A percentile compares a stretch with the other conserved stretches of the same genome.
Evolutionary conservation across 2,113 vertebrate genomes (phyloP).

Genomic region (Acanthochromis polyacanthus): DNA sequence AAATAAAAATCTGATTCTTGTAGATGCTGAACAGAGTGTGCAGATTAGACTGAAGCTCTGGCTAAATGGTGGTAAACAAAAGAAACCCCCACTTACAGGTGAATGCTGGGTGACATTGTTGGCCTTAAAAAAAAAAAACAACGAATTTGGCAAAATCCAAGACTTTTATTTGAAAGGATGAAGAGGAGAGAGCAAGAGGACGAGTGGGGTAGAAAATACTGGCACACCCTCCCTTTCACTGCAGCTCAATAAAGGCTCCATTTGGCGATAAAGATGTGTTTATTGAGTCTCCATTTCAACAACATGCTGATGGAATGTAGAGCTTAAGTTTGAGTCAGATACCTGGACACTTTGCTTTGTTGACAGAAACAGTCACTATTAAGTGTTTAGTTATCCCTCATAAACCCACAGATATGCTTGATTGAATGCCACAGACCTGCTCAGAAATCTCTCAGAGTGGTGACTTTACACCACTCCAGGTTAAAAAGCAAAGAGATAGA

Average conservation of each 20-base stretch:
- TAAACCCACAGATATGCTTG: slow-evolving; percentile 32
- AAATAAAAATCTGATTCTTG: slow-evolving; percentile 47
- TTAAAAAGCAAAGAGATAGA: slow-evolving; percentile 41
- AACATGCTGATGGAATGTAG: neutral
- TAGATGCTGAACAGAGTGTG: slow-evolving; percentile 32
- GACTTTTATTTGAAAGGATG: slow-evolving; percentile 58
- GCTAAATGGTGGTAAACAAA: slow-evolving; percentile 19
- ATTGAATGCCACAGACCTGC: slow-evolving; percentile 10
- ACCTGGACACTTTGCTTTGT: neutral
- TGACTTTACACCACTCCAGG: slow-evolving; percentile 46
- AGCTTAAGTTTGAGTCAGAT: neutral
- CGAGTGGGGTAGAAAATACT: slow-evolving; percentile 39
- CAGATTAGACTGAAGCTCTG: slow-evolving; percentile 46
- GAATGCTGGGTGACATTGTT: slow-evolving; percentile 72
- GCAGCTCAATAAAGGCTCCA: slow-evolving; percentile 35
- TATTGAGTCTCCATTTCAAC: slow-evolving; percentile 17
- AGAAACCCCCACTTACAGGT: slow-evolving; percentile 49
- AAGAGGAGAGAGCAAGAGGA: slow-evolving; percentile 34
- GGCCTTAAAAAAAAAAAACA: slow-evolving; percentile 65
- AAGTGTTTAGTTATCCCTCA: slow-evolving; percentile 28
- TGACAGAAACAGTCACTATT: slow-evolving; percentile 4
- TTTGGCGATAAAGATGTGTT: slow-evolving; percentile 33
- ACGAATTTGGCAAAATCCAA: slow-evolving; percentile 74
- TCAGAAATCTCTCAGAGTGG: slow-evolving; percentile 48
- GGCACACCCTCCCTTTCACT: slow-evolving; percentile 25